Conservation (phyloP, 2,888 invertebrate genomes). For the Platycheirus rosarum region DNA sequence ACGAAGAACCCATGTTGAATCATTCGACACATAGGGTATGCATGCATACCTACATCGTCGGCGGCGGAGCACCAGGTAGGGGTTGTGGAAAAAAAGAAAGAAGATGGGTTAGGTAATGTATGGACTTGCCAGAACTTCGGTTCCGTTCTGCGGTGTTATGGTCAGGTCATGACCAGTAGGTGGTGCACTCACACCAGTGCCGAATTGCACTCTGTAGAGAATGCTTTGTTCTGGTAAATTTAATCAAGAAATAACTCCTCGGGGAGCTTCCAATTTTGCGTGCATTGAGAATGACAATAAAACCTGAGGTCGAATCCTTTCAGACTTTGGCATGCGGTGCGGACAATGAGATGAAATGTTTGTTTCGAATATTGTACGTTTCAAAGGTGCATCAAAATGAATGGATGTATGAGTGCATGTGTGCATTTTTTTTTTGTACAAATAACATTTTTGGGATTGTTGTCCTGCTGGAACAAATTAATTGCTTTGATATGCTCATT, state of each 20-base stretch:
- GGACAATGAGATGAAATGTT: slow-evolving; percentile 57
- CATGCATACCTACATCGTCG: no score
- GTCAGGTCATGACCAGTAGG: background rate
- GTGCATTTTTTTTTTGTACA: background rate
- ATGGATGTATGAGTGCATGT: no score
- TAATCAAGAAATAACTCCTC: slow-evolving; percentile 67
- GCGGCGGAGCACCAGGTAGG: no score
- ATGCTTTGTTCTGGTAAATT: slow-evolving; percentile 57
- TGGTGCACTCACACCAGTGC: slow-evolving; percentile 2
- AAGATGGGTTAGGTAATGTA: background rate
- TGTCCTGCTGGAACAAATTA: no score
- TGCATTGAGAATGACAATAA: slow-evolving; percentile 55
- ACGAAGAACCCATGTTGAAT: slow-evolving; percentile 7
- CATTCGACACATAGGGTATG: no score
- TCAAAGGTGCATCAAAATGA: slow-evolving; percentile 19
- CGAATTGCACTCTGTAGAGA: slow-evolving; percentile 13
- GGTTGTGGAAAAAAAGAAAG: no score
- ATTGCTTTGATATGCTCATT: no score
- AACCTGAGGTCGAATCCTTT: slow-evolving; percentile 53
- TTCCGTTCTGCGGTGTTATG: no score
- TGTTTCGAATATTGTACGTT: slow-evolving; percentile 19
- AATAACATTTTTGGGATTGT: no score
- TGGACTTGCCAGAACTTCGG: background rate
- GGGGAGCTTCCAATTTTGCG: slow-evolving; percentile 41
- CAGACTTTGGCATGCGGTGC: slow-evolving; percentile 24